A percentile compares a stretch with the other conserved stretches of the same genome.
These are phyloP conservation scores for Isaurus tuberculatus DNA, from an alignment of 92 coral and sea anemone genomes.

Conservation along the genomic window DNA sequence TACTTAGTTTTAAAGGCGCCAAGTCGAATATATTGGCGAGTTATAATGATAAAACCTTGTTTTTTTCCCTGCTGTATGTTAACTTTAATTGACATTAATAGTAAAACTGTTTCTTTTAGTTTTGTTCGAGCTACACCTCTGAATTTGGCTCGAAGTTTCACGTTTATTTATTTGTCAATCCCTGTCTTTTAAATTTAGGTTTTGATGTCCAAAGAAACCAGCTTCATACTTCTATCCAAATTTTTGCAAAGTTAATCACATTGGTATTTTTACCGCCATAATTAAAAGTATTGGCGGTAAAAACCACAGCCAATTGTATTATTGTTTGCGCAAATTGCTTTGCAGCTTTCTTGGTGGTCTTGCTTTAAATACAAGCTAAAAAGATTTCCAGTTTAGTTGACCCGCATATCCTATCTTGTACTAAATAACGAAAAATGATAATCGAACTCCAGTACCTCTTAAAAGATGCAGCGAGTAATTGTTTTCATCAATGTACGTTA, in stretches of 20 bases:
- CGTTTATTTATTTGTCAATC: neutral
- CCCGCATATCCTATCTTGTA: too few species aligned
- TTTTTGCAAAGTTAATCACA: neutral
- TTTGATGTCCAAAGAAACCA: constrained; percentile 8
- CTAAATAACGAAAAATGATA: too few species aligned
- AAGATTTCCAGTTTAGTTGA: too few species aligned
- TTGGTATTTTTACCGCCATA: too few species aligned
- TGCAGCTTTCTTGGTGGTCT: neutral
- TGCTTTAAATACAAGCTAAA: neutral
- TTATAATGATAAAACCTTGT: neutral
- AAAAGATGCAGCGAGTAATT: too few species aligned
- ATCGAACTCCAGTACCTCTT: too few species aligned
- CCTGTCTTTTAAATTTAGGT: neutral
- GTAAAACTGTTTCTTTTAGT: neutral
- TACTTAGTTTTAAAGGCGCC: constrained; percentile 14
- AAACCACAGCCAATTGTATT: neutral
- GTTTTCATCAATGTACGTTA: too few species aligned
- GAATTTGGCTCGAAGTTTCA: neutral
- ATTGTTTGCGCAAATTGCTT: neutral
- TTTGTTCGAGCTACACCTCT: neutral
- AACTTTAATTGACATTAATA: neutral
- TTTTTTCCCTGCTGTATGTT: neutral
- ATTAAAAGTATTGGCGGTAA: neutral
- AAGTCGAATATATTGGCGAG: neutral
- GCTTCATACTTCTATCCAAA: neutral